These are phyloP conservation scores for Rhyzopertha dominica DNA, from an alignment of 1,140 invertebrate genomes.

Conservation along the genomic window DNA sequence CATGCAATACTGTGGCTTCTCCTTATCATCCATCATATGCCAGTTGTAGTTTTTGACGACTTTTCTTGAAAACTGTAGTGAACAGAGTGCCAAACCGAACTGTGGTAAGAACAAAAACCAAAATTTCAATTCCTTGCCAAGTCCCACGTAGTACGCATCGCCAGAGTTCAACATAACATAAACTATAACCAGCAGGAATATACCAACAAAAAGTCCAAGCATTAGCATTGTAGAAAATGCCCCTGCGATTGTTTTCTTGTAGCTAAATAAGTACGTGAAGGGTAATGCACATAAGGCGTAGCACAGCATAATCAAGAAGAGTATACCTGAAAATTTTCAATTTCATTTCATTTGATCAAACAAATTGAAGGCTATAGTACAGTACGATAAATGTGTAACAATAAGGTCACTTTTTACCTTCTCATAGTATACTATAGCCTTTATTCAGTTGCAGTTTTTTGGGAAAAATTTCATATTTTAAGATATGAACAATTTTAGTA, in stretches of 20 bases:
- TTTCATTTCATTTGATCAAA: too few species aligned
- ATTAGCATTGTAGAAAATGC: conserved; percentile 31
- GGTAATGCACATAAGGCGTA: conserved; percentile 34
- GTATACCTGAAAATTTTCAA: too few species aligned
- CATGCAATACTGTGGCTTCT: conserved; percentile 13
- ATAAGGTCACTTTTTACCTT: too few species aligned
- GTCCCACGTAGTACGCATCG: conserved; percentile 20
- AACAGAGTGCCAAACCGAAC: conserved; percentile 25
- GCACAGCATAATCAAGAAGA: conserved; percentile 23
- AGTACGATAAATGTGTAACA: too few species aligned
- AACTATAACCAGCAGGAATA: conserved; percentile 27
- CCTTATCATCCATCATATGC: conserved; percentile 14
- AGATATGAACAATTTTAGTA: too few species aligned
- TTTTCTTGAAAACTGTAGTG: conserved; percentile 26
- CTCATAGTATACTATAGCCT: too few species aligned
- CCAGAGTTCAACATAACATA: conserved; percentile 21
- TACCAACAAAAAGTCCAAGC: conserved; percentile 31
- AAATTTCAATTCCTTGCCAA: conserved; percentile 18
- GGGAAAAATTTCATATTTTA: too few species aligned
- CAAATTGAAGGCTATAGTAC: too few species aligned
- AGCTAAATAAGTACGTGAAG: conserved; percentile 35
- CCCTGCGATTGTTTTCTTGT: conserved; percentile 30
- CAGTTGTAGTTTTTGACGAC: conserved; percentile 33
- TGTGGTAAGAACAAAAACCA: conserved; percentile 28
- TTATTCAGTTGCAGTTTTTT: too few species aligned